Base-by-base conservation (phyloP, 2,888 invertebrate species). In the Tachina fera region DNA sequence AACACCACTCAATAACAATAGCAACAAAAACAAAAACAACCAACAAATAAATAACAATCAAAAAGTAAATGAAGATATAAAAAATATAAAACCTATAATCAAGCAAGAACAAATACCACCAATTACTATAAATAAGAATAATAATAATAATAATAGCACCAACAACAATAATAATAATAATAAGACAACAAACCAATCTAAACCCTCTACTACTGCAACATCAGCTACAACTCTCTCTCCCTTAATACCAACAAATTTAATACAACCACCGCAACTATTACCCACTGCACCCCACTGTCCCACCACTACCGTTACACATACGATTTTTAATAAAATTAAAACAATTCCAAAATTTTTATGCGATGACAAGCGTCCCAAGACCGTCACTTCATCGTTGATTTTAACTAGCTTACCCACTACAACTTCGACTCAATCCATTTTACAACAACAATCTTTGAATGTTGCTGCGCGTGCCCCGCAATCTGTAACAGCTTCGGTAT, bases 401-500 rank as follows among this genome's bases (percentile, higher is more conserved):
- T 71, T 80, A 76, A 71, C 67, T 14, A 79, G 71, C 67, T 79
- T 86, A 71, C 85, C 85, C 16, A 80, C 87, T 47, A 87, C 85
- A 13, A 87, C 83, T 11, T 80, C 80, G 61, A 87, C 87, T 31
- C 84, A 84, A 49, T 79, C 84, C 70, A 87, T 87, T 49, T 81
- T 87, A 41, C 82, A 77, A 47, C 53, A 74, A 22, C 56, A 63
- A 58, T 16, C 76, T 63, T 72, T 89, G 75, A 89, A 88, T 88
- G 87, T 87, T 47, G 88, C 88, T 43, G 87, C 86, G 19, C 79
- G 84, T 65, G 83, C 83, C 41, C 89, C 90, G 22, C 90, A 90
- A 85, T 90, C 91, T 56, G 91, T 91, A 56, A 91, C 91, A 22
- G 90, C 91, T 71, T 90, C 91, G 43, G 89, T 91, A 61, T 90